Evolutionary conservation across 2,888 invertebrate genomes (phyloP).

Genomic region (Meliscaeva auricollis): DNA sequence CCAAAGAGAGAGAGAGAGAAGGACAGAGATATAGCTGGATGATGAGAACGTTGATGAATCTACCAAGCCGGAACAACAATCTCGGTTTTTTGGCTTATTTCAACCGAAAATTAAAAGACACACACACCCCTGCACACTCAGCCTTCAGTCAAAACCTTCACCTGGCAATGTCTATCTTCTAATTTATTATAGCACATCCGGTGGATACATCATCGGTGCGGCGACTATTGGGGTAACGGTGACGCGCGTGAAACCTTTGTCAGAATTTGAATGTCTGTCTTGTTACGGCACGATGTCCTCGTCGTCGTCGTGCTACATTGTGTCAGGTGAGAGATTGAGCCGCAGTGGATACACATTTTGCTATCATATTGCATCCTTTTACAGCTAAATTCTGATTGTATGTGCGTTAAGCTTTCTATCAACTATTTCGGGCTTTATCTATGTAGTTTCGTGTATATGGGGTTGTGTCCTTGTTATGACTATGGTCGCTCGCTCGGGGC

Average conservation of each 20-base stretch:
- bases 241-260: constrained; percentile 49
- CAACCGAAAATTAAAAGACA: constrained; percentile 67
- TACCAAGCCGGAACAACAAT: constrained; percentile 46
- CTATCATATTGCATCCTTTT: background rate
- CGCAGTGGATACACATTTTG: background rate
- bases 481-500: constrained; percentile 9
- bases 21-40: too few relatives aligned
- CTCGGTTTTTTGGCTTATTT: constrained; percentile 62
- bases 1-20: background rate
- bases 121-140: constrained; percentile 28
- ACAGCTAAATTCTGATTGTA: constrained; percentile 17
- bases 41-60: too few relatives aligned
- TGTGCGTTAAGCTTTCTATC: constrained; percentile 23
- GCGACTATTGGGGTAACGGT: background rate
- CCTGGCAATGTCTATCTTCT: constrained; percentile 55
- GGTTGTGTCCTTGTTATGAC: constrained; percentile 11
- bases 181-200: constrained; percentile 60
- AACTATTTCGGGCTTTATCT: constrained; percentile 8
- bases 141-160: constrained; percentile 56
- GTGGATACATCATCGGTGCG: background rate
- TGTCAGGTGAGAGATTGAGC: constrained; percentile 50
- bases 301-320: constrained; percentile 40
- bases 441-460: background rate
- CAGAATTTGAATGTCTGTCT: constrained; percentile 50
- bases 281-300: constrained; percentile 13